phyloP scores from a whole-genome alignment of 2,888 invertebrate species.

The Melolontha melolontha region DNA sequence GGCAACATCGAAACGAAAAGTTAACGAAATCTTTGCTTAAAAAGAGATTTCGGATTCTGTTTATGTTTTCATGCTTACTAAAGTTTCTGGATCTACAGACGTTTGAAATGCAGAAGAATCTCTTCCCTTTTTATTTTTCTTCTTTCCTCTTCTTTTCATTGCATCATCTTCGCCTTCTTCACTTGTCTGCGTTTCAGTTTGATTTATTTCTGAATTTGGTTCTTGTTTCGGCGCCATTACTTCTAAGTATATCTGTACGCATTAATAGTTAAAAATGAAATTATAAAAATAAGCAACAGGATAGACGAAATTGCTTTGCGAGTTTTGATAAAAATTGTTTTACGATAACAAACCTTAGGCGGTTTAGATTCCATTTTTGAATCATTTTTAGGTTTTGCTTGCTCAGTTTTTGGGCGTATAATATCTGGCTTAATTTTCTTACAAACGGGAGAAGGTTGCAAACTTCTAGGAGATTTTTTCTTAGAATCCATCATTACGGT shows the following conservation, averaged over 20 bases:
- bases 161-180: slow-evolving; percentile 58
- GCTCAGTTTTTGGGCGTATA: slow-evolving; percentile 24
- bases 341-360: slow-evolving; percentile 4
- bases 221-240: slow-evolving; percentile 36
- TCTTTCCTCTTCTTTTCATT: slow-evolving; percentile 71
- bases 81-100: slow-evolving; percentile 77
- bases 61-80: slow-evolving; percentile 61
- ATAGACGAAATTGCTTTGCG: not conserved
- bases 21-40: not conserved
- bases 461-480: slow-evolving; percentile 21
- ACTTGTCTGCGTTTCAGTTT: slow-evolving; percentile 68
- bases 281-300: not conserved
- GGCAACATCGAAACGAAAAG: slow-evolving; percentile 19
- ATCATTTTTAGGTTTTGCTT: not conserved
- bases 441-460: slow-evolving; percentile 32
- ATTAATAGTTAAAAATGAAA: no score
- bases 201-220: slow-evolving; percentile 22
- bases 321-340: no score
- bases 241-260: slow-evolving; percentile 33
- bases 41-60: not conserved
- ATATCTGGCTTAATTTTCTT: slow-evolving; percentile 8
- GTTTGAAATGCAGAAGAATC: slow-evolving; percentile 61
- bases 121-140: slow-evolving; percentile 64
- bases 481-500: not conserved
- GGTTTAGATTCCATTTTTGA: not conserved